Percentiles rank a stretch among this genome's conserved stretches.
Conservation (phyloP, 37 sponge, comb jelly and placozoan genomes). For the Dysidea cf. avara region DNA sequence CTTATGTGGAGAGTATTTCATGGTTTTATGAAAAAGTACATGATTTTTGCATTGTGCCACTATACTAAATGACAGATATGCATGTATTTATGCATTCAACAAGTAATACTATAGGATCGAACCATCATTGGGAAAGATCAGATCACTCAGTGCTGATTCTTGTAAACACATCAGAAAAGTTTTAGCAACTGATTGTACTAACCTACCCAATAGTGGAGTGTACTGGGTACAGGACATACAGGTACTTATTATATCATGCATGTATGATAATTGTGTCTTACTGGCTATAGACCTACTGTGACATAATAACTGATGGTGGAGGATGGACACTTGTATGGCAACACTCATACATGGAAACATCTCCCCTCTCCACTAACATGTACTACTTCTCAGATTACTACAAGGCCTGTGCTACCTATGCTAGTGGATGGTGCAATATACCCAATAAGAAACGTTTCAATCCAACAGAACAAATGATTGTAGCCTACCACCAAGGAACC, state of each 20-base stretch:
- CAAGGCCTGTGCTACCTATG: conserved; percentile 4
- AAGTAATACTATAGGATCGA: too few relatives aligned
- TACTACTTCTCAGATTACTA: conserved; percentile 24
- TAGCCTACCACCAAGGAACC: conserved; percentile 8
- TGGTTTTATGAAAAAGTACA: too few relatives aligned
- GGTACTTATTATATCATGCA: conserved; percentile 7
- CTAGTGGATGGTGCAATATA: conserved; percentile 26
- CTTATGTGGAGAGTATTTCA: too few relatives aligned
- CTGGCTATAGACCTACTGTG: conserved; percentile 7
- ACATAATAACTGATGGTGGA: conserved; percentile 22
- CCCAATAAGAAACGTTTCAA: conserved; percentile 23
- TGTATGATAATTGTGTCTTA: neutral
- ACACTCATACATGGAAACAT: conserved; percentile 32
- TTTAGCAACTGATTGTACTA: conserved; percentile 14
- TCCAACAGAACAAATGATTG: conserved; percentile 34
- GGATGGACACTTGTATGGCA: conserved; percentile 38
- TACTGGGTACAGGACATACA: conserved; percentile 26
- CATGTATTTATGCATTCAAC: too few relatives aligned
- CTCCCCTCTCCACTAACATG: conserved; percentile 20
- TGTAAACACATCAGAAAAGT: conserved; percentile 36
- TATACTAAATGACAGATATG: too few relatives aligned
- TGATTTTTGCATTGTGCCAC: too few relatives aligned
- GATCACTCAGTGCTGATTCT: conserved; percentile 20
- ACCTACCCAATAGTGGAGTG: conserved; percentile 17
- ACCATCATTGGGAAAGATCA: neutral